Evolutionary conservation across 2,888 invertebrate genomes (phyloP), one percentile per base, ranked within the genome.

Genomic region (Malthinus flaveolus): DNA sequence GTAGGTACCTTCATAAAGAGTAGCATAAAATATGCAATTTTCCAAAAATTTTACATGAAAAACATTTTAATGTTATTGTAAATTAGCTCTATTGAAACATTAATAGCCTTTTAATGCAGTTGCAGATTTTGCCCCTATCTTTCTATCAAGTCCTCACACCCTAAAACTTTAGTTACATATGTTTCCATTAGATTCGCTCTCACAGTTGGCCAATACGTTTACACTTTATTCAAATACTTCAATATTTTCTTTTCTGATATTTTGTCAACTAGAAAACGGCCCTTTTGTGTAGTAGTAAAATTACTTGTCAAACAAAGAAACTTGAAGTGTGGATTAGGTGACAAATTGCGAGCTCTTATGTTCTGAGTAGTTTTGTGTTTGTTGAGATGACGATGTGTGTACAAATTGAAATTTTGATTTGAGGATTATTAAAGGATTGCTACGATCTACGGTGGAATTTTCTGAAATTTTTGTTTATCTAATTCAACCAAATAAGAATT

Each of bases 21-120:
- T 11, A 35, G 5, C n/a, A 35, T 35, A 42, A 7, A 42, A 42
- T 42, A 42, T 42, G 15, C 13, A 42, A 42, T 15, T 42, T 42
- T 42, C 23, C 39, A 15, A 23, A 42, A 15, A 42, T 42, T 42
- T 42, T 15, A 42, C 15, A 42, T 42, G 13, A 42, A 42, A 42
- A 13, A 42, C 23, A 46, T 32, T 32, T 32, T 46, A 31, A 44
- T 35, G 51, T 57, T 57, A 54, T 53, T 37, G 51, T 56, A 73
- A 74, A 74, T 74, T 74, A 74, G 74, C 71, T 65, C 72, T 66
- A 74, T 75, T 75, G 71, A 73, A 69, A 69, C 68, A 64, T 67
- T 74, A 74, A 75, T 74, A 68, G 73, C 66, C 68, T 71, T 74
- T 74, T 74, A 74, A 75, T 75, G 73, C 69, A 74, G 70, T 73